Evolutionary conservation across 2,797 vertebrate species (phyloP).

Genomic region (Xerus rutilus): DNA sequence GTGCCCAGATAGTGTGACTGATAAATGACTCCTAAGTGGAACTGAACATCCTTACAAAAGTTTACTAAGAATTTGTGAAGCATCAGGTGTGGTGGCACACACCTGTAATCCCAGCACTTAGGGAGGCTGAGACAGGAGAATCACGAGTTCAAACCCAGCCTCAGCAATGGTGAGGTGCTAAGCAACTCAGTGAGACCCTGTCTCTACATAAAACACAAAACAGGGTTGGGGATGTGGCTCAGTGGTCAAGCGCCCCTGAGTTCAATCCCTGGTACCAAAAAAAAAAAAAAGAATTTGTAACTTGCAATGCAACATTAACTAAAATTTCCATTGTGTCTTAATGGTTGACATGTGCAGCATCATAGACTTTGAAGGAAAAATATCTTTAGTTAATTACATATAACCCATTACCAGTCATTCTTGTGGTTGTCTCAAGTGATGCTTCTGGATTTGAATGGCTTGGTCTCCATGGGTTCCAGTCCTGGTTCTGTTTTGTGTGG

Average conservation of each 20-base stretch:
- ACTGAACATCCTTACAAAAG: not conserved
- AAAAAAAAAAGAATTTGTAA: too few relatives aligned
- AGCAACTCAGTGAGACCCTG: too few relatives aligned
- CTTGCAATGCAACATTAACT: not conserved
- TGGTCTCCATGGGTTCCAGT: constrained; percentile 41
- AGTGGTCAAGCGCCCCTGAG: too few relatives aligned
- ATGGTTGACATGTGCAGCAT: not conserved
- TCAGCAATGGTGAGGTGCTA: too few relatives aligned
- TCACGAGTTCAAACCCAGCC: too few relatives aligned
- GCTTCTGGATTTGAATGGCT: constrained; percentile 33
- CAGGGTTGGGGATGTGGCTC: too few relatives aligned
- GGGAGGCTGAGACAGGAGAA: too few relatives aligned
- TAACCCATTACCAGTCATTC: constrained; percentile 80
- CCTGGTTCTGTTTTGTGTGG: constrained; percentile 30
- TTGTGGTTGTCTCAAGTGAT: constrained; percentile 66
- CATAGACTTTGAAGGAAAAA: constrained; percentile 22
- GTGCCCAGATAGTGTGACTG: not conserved
- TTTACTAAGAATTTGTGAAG: constrained; percentile 12
- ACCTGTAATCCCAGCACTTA: too few relatives aligned
- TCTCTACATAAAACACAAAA: too few relatives aligned
- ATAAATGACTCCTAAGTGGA: constrained; percentile 20
- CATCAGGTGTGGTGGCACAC: too few relatives aligned
- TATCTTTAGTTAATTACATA: constrained; percentile 34
- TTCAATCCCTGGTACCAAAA: too few relatives aligned
- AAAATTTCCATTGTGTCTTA: not conserved